Evolutionary conservation across 2,888 invertebrate genomes (phyloP).

Genomic region (Rhagonycha fulva): DNA sequence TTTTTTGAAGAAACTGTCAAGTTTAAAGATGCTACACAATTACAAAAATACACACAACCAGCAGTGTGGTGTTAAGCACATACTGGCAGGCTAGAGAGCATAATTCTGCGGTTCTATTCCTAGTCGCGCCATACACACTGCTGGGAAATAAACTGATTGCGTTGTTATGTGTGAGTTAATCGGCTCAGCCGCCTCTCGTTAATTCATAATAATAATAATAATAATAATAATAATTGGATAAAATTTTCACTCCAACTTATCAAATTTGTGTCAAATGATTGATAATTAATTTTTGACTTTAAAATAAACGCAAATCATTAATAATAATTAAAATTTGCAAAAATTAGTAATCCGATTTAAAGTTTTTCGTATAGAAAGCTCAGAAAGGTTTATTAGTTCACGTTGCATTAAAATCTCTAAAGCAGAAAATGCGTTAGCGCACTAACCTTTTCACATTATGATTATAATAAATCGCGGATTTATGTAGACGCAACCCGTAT

Average conservation of each 20-base stretch:
- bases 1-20: too few species aligned
- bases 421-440: conserved; percentile 22
- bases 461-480: conserved; percentile 47
- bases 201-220: too few species aligned
- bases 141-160: too few species aligned
- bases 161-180: too few species aligned
- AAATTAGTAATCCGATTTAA: not conserved
- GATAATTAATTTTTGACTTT: not conserved
- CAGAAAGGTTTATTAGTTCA: conserved; percentile 17
- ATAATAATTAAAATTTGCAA: not conserved
- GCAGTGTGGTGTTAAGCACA: too few species aligned
- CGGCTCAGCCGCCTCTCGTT: too few species aligned
- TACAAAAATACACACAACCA: too few species aligned
- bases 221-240: not conserved
- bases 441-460: conserved; percentile 38
- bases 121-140: too few species aligned
- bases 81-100: too few species aligned
- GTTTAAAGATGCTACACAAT: too few species aligned
- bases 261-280: not conserved
- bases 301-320: not conserved
- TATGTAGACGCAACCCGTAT: conserved; percentile 43
- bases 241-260: not conserved
- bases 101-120: too few species aligned
- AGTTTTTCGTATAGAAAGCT: not conserved
- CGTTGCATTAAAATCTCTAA: conserved; percentile 30